Evolutionary conservation across 2,888 invertebrate genomes (phyloP), one percentile per base, ranked within the genome.

Genomic region (Leptopilina syphax): DNA sequence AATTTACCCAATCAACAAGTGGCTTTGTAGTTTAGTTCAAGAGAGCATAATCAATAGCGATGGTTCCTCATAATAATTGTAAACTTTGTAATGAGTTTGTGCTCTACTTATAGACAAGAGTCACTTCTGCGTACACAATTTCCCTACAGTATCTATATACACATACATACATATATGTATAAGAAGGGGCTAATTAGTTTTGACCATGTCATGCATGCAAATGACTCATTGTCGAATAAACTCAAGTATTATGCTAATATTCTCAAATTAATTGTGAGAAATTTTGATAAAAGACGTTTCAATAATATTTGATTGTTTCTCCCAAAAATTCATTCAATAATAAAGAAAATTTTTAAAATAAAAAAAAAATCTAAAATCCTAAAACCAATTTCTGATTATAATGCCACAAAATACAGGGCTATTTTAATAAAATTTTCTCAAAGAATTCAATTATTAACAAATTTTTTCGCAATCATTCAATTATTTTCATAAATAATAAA

Each of bases 211-310:
- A 27, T 27, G 70, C 27, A 70, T 54, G 27, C 70, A 70, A 27
- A 70, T 70, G 27, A 70, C 70, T 27, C 54, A 7, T 13, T 70
- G 50, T 34, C 54, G 50, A 70, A 70, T 70, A 54, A 47, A 70
- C 54, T 9, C 13, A 13, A 70, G n/a, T 27, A 70, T 54, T 54
- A 70, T 70, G 70, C 54, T 54, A 70, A 70, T 70, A 8, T 70
- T 54, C 50, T 7, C 34, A 70, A 70, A 8, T 70, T 70, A 24
- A 9, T 24, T 7, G 34, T 4, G n/a, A 27, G 13, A 24, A 50
- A 27, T 54, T 54, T 54, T 27, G 50, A 9, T 70, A 18, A 18
- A 63, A 63, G 6, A 60, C n/a, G 13, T 6, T 63, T 63, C 50
- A 50, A 9, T 34, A 34, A 34, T 10, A 50, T 50, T 10, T 10